These are phyloP conservation scores for Pedetes capensis DNA, from an alignment of 2,113 vertebrate genomes.

Conservation along the genomic window DNA sequence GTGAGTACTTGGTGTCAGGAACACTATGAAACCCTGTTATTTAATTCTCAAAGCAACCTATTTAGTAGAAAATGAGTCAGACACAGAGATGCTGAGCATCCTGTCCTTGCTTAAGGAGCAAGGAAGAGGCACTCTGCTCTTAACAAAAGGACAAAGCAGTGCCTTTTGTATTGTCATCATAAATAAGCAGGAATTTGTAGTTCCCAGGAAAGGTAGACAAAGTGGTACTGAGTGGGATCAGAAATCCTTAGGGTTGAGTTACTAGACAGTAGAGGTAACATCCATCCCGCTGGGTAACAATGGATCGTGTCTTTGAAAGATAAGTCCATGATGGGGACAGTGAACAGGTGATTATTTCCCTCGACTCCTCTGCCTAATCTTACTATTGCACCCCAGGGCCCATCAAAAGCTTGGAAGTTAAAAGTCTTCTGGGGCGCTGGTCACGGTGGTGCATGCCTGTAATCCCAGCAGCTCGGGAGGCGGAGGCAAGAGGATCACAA, in stretches of 20 bases:
- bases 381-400: not conserved
- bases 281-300: not conserved
- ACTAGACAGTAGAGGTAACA: not conserved
- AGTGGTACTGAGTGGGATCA: too few species aligned
- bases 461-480: too few species aligned
- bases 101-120: not conserved
- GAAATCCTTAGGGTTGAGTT: not conserved
- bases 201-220: not conserved
- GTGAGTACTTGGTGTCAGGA: not conserved
- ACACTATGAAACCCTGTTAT: not conserved
- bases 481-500: too few species aligned
- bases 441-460: too few species aligned
- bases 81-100: not conserved
- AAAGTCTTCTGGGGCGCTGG: not conserved
- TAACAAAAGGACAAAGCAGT: not conserved
- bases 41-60: not conserved
- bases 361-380: not conserved
- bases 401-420: not conserved
- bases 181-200: not conserved
- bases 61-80: not conserved
- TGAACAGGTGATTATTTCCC: not conserved
- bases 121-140: not conserved
- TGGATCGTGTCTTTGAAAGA: not conserved
- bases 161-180: not conserved
- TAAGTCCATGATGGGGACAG: fast-evolving